Conservation (phyloP, 2,888 invertebrate genomes). For the Zele albiditarsus region DNA sequence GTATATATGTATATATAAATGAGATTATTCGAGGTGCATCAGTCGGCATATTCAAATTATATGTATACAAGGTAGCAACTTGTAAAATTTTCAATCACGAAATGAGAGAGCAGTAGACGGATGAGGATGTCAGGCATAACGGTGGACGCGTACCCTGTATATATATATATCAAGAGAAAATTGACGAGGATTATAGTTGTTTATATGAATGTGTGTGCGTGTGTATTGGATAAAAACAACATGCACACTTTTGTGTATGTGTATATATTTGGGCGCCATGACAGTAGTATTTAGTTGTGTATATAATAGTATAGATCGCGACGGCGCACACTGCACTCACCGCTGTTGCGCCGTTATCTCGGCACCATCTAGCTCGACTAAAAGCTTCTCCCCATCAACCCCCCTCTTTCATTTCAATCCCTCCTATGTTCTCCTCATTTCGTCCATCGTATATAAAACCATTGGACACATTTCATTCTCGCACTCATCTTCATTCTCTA, state of each 20-base stretch:
- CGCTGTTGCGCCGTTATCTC: conserved; percentile 69
- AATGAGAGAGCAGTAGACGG: no score
- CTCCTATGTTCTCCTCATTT: conserved; percentile 31
- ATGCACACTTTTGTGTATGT: conserved; percentile 1
- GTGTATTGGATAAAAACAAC: background rate
- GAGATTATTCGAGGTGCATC: no score
- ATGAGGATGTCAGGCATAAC: conserved; percentile 19
- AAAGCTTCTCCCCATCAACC: conserved; percentile 70
- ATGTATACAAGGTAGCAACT: background rate
- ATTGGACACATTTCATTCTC: conserved; percentile 32
- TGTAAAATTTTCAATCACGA: background rate
- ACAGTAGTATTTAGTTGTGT: conserved; percentile 1
- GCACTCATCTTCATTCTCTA: conserved; percentile 19
- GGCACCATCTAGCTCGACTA: conserved; percentile 73
- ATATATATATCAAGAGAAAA: conserved; percentile 23
- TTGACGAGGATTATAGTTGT: conserved; percentile 4
- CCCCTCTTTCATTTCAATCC: conserved; percentile 36
- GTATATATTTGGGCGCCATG: conserved; percentile 34
- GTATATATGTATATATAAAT: no score
- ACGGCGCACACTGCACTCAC: conserved; percentile 65
- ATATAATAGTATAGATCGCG: conserved; percentile 38
- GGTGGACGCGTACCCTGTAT: conserved; percentile 12
- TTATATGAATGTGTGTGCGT: background rate
- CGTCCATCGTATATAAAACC: conserved; percentile 24
- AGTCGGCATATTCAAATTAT: no score